phyloP scores from a whole-genome alignment of 2,797 vertebrate species.

The Crax fasciolata region DNA sequence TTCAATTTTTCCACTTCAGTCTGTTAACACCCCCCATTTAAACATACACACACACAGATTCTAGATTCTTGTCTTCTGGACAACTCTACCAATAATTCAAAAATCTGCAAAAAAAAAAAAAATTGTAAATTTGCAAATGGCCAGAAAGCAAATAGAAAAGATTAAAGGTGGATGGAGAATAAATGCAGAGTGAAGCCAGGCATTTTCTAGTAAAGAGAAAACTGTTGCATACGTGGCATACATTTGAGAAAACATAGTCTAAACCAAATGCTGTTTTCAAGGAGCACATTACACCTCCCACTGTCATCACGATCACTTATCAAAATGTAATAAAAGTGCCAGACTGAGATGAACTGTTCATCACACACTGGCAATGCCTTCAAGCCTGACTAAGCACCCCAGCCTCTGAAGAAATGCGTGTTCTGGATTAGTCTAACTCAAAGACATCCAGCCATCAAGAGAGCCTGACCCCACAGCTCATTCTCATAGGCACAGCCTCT shows the following conservation, averaged over 20 bases:
- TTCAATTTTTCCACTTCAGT: not conserved
- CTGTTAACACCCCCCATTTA: not conserved
- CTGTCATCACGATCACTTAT: not conserved
- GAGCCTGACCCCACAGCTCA: not conserved
- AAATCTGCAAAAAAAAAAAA: no score
- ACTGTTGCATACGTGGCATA: not conserved
- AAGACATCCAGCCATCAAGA: not conserved
- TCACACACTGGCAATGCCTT: not conserved
- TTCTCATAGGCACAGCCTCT: not conserved
- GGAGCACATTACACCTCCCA: not conserved
- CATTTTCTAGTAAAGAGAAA: not conserved
- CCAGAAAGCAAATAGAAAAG: not conserved
- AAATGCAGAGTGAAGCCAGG: not conserved
- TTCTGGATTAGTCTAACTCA: not conserved
- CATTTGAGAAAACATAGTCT: not conserved
- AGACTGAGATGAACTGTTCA: not conserved
- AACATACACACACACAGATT: not conserved
- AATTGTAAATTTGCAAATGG: not conserved
- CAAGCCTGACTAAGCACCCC: rapidly evolving
- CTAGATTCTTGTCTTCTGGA: not conserved
- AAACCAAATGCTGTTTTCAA: not conserved
- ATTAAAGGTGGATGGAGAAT: not conserved
- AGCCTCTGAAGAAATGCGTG: not conserved
- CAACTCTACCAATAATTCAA: not conserved
- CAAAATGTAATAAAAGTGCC: not conserved